Conservation (phyloP, 2,113 vertebrate genomes). For the Apistogramma diplotaenia region DNA sequence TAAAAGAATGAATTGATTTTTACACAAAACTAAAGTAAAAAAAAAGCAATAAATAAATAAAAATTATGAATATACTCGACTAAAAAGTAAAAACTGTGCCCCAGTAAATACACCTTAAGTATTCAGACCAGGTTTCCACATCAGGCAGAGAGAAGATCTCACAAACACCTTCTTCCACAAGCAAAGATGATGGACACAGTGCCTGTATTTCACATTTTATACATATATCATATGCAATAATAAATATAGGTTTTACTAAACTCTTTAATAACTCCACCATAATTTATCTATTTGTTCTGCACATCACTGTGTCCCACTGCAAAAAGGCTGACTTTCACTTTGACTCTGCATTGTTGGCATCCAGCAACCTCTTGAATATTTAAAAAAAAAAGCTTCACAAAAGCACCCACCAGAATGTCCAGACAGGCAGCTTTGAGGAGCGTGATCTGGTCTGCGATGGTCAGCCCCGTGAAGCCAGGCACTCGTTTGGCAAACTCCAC, state of each 20-base stretch:
- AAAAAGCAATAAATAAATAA: constrained; percentile 1
- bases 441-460: constrained; percentile 98
- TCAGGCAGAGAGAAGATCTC: background rate
- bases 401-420: constrained; percentile 70
- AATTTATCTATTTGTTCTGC: background rate
- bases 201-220: background rate
- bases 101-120: background rate
- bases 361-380: background rate
- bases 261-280: background rate
- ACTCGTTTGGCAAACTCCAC: constrained; percentile 99
- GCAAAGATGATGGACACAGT: background rate
- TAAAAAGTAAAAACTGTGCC: background rate
- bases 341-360: background rate
- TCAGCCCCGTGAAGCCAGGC: constrained; percentile 94
- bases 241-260: background rate
- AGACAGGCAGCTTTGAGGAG: constrained; percentile 98
- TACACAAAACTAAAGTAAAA: background rate
- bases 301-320: too few species aligned
- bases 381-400: background rate
- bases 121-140: background rate
- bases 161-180: too few species aligned
- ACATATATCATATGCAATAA: background rate
- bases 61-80: background rate
- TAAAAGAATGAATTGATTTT: background rate
- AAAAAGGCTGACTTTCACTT: background rate